phyloP scores from a whole-genome alignment of 2,888 invertebrate species.

The Tetropium fuscum region DNA sequence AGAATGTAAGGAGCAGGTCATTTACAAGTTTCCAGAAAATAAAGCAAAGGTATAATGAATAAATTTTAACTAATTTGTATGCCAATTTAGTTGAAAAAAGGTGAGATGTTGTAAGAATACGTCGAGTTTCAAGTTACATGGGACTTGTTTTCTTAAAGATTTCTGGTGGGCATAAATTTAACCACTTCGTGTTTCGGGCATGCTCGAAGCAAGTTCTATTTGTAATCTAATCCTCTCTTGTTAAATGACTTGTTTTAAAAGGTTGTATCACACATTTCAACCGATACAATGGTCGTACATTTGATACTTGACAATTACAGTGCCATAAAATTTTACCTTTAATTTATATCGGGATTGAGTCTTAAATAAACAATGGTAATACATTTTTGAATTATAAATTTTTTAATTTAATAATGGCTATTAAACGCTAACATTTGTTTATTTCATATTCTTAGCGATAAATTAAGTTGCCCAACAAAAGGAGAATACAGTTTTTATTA shows the following conservation, averaged over 20 bases:
- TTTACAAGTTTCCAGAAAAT: conserved; percentile 24
- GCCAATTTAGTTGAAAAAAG: conserved; percentile 35
- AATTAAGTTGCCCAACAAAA: background rate
- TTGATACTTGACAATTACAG: conserved; percentile 51
- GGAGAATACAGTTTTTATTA: background rate
- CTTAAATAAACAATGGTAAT: conserved; percentile 13
- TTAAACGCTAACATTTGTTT: conserved; percentile 1
- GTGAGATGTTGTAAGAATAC: conserved; percentile 28
- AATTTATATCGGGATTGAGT: conserved; percentile 33
- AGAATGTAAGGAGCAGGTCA: conserved; percentile 18
- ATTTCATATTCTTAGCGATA: background rate
- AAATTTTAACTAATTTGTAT: conserved; percentile 35
- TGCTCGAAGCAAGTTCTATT: conserved; percentile 46
- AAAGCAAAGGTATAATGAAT: conserved; percentile 26
- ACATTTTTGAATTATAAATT: conserved; percentile 7
- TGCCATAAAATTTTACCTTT: conserved; percentile 46
- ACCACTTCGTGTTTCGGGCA: conserved; percentile 40
- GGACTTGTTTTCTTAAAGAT: conserved; percentile 36
- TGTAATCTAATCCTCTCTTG: conserved; percentile 52
- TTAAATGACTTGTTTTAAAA: conserved; percentile 50
- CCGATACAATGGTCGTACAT: conserved; percentile 45
- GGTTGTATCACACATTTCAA: conserved; percentile 46
- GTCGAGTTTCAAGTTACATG: conserved; percentile 39
- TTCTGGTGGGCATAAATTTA: conserved; percentile 42
- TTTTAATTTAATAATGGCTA: conserved; percentile 2